Base-by-base conservation (phyloP, 2,797 vertebrate species). In the Cephalopachus bancanus region DNA sequence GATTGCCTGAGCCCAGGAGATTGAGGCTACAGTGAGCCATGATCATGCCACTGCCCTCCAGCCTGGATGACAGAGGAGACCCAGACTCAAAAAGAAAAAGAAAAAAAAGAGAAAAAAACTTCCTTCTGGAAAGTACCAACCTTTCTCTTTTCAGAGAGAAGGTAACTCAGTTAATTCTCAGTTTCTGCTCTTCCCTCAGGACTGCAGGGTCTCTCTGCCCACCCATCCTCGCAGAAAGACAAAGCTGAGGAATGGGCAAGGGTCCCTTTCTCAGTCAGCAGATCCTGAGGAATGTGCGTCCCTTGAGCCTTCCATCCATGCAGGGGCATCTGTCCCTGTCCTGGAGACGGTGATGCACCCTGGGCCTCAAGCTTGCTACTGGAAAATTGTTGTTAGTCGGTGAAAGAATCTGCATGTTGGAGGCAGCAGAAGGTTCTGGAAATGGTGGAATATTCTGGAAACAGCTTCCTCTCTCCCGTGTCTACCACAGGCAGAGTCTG, bases 351-450 rank as follows among this genome's bases (percentile, higher is more conserved):
- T 10, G 37, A 26, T 53, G 55, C 53, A 16, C 49, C 14, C 17
- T 22, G n/a, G 22, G 24, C 26, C 26, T 19, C n/a, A 67, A 19
- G 1, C 6, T 85, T 55, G 20, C 69, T 78, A 12, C 51, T 55
- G 57, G 30, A 37, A 69, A 86, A 51, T 22, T 30, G 7, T 59
- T 74, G 89, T 74, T 71, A 9, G 37, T 91, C 59, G n/a, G 33
- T 72, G 17, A 92, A 83, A 76, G 53, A 79, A 53, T 76, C 53
- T 26, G 5, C 3, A 4, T n/a, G n/a, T 11, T 79, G 57, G 22
- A 92, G 79, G 79, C 12, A 20, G 15, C 28, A 9, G 80, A 80
- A 94, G 33, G 55, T 93, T 94, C 83, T 91, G n/a, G 49, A 65
- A 84, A 44, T 67, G 9, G n/a, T 14, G 30, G 30, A 87, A 87